Evolutionary conservation across 2,888 invertebrate species (phyloP), one percentile per base, ranked within the genome.

Genomic region (Thymelicus sylvestris): DNA sequence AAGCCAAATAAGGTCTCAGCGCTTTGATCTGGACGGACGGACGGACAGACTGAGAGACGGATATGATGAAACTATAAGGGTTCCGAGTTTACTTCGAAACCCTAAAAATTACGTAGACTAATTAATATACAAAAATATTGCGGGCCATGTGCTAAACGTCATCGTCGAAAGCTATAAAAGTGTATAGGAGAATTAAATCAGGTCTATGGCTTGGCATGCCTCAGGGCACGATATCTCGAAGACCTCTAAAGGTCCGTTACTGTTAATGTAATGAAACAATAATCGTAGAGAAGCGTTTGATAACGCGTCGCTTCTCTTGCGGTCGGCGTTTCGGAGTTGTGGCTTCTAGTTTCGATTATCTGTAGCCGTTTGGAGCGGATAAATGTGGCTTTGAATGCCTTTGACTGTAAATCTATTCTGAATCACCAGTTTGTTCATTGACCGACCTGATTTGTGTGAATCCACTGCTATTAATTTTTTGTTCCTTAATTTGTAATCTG

Each of bases 251-350:
- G 57, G 66, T 13, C 55, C 66, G 41, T 55, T 66, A 66, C 44
- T 52, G 57, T 66, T 60, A 67, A 67, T 61, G 67, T 67, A 67
- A 67, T 67, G 67, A 67, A 67, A 67, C 61, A 67, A 67, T 67
- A 67, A 61, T 61, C 48, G 48, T 61, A 24, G 60, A 67, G 50
- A 12, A 47, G 50, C 19, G 39, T 66, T 66, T 67, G 67, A 60
- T 67, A 62, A 59, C 52, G 61, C 52, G 61, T 62, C 67, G 67
- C 62, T 61, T 62, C 67, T 47, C 61, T 48, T 62, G 61, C 52
- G 52, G 61, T 67, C 31, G 12, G 60, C 61, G 62, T 59, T 24
- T 19, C 67, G 41, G 57, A 63, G 39, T 38, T 48, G 47, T 15
- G 69, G 69, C 39, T 70, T 70, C 65, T 50, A 57, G 64, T 50